Percentiles rank a stretch among this genome's conserved stretches.
Evolutionary conservation across 2,113 vertebrate genomes (phyloP).

Genomic region (Stegostoma tigrinum): DNA sequence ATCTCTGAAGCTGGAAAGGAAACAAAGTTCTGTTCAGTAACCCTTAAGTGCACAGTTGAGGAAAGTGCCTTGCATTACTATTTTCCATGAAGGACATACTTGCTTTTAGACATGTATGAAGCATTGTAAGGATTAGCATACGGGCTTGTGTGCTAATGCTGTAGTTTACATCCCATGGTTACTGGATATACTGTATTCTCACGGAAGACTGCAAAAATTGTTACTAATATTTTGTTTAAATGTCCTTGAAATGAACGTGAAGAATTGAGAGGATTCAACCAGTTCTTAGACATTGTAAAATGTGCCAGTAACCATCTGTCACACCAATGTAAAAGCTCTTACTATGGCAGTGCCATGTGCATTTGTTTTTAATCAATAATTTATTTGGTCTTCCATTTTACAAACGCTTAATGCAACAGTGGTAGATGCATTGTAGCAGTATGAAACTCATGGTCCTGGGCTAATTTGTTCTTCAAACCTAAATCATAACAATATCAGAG

Average conservation of each 20-base stretch:
- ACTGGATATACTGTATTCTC: conserved; percentile 21
- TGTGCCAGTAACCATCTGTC: conserved; percentile 5
- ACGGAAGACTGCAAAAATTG: conserved; percentile 15
- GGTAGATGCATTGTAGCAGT: neutral
- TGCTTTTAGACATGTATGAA: neutral
- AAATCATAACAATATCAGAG: neutral
- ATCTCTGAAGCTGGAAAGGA: neutral
- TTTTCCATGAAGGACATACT: neutral
- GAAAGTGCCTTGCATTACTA: conserved; percentile 31
- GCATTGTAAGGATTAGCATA: conserved; percentile 33
- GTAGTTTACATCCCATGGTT: neutral
- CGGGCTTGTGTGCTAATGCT: conserved; percentile 29
- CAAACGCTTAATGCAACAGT: neutral
- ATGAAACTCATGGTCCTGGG: neutral
- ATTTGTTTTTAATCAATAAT: neutral
- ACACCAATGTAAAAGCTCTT: conserved; percentile 18
- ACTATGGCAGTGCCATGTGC: neutral
- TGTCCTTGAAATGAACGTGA: neutral
- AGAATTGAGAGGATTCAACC: conserved; percentile 22
- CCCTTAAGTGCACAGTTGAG: neutral
- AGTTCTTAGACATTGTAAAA: conserved; percentile 10
- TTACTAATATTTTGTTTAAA: conserved; percentile 33
- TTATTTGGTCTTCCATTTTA: neutral
- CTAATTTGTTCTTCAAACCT: neutral
- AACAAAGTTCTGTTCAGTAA: neutral